These are phyloP conservation scores for Hoplostethus atlanticus DNA, from an alignment of 2,797 vertebrate genomes.

Conservation along the genomic window DNA sequence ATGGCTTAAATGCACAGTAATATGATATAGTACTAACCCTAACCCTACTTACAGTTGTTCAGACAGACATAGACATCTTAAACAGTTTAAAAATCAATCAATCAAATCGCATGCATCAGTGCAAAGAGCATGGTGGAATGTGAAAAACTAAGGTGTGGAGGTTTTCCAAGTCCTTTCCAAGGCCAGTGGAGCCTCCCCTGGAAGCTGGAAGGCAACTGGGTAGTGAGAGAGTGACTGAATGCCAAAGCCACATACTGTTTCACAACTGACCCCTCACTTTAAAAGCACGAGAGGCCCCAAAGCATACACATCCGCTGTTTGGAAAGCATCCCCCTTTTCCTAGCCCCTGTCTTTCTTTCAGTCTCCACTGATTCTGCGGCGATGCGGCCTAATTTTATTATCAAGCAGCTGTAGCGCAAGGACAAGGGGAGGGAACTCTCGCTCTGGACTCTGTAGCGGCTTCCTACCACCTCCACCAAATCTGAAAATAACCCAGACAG, in stretches of 20 bases:
- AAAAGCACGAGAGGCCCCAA: slow-evolving; percentile 22
- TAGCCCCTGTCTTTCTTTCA: not conserved
- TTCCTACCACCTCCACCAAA: slow-evolving; percentile 52
- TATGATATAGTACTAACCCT: not conserved
- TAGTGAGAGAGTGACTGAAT: slow-evolving; percentile 19
- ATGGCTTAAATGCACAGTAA: not conserved
- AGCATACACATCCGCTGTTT: slow-evolving; percentile 33
- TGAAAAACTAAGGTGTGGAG: not conserved
- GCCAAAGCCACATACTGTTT: slow-evolving; percentile 38
- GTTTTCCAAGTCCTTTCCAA: slow-evolving; percentile 1
- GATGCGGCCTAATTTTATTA: slow-evolving; percentile 55
- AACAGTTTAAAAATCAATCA: too few species aligned
- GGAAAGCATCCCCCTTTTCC: slow-evolving; percentile 27
- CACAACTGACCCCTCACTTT: slow-evolving; percentile 4
- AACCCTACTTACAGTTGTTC: too few species aligned
- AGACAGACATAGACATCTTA: too few species aligned
- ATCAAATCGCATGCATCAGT: too few species aligned
- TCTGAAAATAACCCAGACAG: slow-evolving; percentile 77
- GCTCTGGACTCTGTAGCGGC: slow-evolving; percentile 58
- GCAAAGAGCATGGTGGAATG: too few species aligned
- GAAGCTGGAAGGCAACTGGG: slow-evolving; percentile 24
- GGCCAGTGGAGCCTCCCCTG: not conserved
- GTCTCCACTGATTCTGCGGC: slow-evolving; percentile 27
- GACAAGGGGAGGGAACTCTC: slow-evolving; percentile 58
- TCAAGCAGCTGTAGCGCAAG: slow-evolving; percentile 54